Base-by-base conservation (phyloP, 2,113 vertebrate genomes). In the Poeciliopsis retropinna region DNA sequence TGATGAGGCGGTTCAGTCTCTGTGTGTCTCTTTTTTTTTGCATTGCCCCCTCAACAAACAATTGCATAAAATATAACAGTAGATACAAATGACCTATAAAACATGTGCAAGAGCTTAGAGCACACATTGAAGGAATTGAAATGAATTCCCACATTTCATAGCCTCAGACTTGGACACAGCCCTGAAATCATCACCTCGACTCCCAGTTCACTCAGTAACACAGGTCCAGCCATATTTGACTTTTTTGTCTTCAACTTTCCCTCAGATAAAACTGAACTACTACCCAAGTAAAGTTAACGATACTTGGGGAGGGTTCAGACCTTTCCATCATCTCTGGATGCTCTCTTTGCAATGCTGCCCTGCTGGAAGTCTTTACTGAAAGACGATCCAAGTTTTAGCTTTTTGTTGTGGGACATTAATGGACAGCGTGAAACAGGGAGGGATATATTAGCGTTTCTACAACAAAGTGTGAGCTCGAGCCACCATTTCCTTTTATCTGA, bases 331-430 rank as follows among this genome's bases (percentile, higher is more conserved):
- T 73, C 44, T 73, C 29, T 69, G 68, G 28, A 28, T 17, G 60
- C 10, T 12, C 34, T 39, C 30, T 70, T 76, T 68, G 67, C 64
- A 75, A 83, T 68, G 60, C 74, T 73, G 65, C 44, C 71, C 31
- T 65, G 31, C 79, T 81, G 81, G 77, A 88, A 81, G 83, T 83
- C 87, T 85, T 85, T 87, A 76, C 87, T 87, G 84, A 91, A 74
- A 70, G 39, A 73, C 76, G 61, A 28, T 67, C 67, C 82, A 62
- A 66, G 69, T 60, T 80, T 31, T 76, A 80, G 10, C 32, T 70
- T 61, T 84, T 72, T 73, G 39, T 80, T 75, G 51, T 68, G 61
- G 67, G 63, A 28, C 2, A 15, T 17, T 27, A 70, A 65, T 25
- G 10, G 67, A 77, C 70, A 67, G 8, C 1, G 22, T 28, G 29